A percentile compares a stretch with the other conserved stretches of the same genome.
These are phyloP conservation scores for Limnephilus auricula DNA, from an alignment of 2,888 invertebrate genomes.

Conservation along the genomic window DNA sequence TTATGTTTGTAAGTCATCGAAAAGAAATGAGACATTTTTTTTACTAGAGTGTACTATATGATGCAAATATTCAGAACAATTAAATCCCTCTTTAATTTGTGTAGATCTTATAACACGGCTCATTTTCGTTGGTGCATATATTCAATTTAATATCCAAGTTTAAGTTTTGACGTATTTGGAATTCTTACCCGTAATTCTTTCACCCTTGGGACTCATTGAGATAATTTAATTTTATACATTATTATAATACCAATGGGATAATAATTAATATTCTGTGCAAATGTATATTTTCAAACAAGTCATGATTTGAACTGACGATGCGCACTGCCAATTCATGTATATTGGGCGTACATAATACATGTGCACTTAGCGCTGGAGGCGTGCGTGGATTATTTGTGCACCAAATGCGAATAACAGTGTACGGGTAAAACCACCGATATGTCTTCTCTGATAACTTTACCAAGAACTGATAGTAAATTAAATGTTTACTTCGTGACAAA, in stretches of 20 bases:
- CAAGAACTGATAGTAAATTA: neutral
- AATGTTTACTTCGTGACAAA: neutral
- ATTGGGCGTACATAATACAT: no score
- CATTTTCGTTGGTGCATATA: neutral
- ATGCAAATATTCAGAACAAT: slow-evolving; percentile 36
- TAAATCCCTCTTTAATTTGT: neutral
- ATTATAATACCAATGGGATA: neutral
- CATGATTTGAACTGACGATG: neutral
- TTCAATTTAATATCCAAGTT: no score
- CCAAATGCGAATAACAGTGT: neutral
- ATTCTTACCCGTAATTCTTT: neutral
- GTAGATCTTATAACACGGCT: neutral
- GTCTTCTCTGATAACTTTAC: neutral
- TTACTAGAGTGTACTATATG: slow-evolving; percentile 7
- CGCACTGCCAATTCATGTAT: no score
- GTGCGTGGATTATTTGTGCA: neutral
- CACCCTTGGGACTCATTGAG: neutral
- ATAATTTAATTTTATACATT: neutral
- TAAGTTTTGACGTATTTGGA: no score
- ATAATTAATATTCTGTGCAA: neutral
- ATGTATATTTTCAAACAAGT: neutral
- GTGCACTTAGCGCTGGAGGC: neutral
- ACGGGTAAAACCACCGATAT: neutral
- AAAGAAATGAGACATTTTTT: neutral
- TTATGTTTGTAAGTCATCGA: slow-evolving; percentile 20